Base-by-base conservation (phyloP, 2,888 invertebrate species). In the Cotesia congregata region DNA sequence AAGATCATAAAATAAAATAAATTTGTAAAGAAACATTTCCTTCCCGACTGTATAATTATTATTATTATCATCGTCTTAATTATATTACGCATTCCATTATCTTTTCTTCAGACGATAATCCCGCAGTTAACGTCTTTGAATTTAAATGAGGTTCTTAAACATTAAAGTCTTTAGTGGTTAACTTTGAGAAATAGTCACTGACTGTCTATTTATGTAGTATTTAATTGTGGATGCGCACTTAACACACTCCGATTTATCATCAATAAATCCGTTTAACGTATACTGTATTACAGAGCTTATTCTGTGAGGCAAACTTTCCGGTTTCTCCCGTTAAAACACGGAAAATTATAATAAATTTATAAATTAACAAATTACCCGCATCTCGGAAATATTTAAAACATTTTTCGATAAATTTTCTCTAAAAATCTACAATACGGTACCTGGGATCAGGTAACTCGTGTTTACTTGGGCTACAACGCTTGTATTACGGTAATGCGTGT, bases 391-490 rank as follows among this genome's bases (percentile, higher is more conserved):
- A 30, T 30, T 30, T 30, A 30, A 30, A 30, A 30, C 30, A 4
- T 60, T n/a, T 60, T n/a, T 60, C n/a, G 9, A 60, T 4, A n/a
- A 60, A 60, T 60, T 60, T n/a, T 60, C 60, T 60, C n/a, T 30
- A 30, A 30, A 30, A n/a, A n/a, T 60, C 60, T 60, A 4, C 60
- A 60, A 9, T 62, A 20, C 17, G 67, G 7, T 79, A 77, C 82
- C 7, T 78, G 83, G 80, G 86, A 86, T 86, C 86, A 86, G 84
- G 82, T 83, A 86, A 86, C 86, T 84, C 86, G 79, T 83, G 85
- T 85, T 85, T 84, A 84, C 84, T 82, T 80, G 80, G 80, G 81
- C 79, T 80, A 78, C 17, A 74, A 80, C 80, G 80, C 81, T 80
- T 80, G 75, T 80, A 79, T 78, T 68, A 62, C 62, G 62, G 62